Conservation (phyloP, 2,797 vertebrate genomes). For the Melanotaenia nigrans region DNA sequence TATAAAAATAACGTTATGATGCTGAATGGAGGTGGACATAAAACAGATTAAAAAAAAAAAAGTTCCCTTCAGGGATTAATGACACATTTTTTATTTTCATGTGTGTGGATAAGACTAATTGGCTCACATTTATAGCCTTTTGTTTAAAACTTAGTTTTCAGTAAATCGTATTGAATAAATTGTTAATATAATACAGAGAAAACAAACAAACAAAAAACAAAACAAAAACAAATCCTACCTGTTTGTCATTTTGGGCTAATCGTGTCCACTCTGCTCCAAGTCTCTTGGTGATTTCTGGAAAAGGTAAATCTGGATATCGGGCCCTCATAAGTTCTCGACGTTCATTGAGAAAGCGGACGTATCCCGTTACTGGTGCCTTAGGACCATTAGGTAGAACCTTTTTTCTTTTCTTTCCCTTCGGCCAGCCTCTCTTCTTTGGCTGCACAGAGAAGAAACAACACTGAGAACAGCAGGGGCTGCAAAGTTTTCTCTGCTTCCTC, state of each 20-base stretch:
- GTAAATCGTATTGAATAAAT: no score
- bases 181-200: no score
- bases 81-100: not conserved
- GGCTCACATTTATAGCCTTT: not conserved
- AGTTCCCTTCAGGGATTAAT: not conserved
- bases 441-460: conserved; percentile 61
- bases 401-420: conserved; percentile 98
- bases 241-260: conserved; percentile 89
- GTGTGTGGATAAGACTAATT: not conserved
- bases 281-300: conserved; percentile 98
- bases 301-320: conserved; percentile 92
- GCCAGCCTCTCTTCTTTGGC: conserved; percentile 98
- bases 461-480: conserved; percentile 6
- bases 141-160: not conserved
- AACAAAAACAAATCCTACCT: conserved; percentile 79
- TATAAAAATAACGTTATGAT: conserved; percentile 5
- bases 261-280: conserved; percentile 97
- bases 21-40: no score
- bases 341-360: conserved; percentile 96
- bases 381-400: conserved; percentile 98
- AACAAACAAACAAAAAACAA: not conserved
- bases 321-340: conserved; percentile 93
- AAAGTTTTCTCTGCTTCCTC: not conserved
- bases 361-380: conserved; percentile 95
- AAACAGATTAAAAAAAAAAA: not conserved